These are phyloP conservation scores for Drosophila sordidula DNA, from an alignment of 2,888 invertebrate genomes.

Conservation along the genomic window DNA sequence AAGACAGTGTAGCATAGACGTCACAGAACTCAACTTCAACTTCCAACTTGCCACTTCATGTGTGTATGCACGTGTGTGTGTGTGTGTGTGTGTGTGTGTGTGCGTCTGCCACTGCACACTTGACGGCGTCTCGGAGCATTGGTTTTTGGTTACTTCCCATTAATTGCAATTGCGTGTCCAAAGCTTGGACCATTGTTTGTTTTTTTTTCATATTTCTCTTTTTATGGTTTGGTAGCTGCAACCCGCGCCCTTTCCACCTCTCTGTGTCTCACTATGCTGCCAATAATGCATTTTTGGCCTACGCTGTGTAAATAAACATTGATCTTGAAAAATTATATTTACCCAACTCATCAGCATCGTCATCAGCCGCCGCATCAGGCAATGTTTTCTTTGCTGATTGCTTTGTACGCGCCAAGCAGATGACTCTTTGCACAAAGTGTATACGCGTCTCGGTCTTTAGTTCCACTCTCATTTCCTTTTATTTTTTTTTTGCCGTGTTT, in stretches of 20 bases:
- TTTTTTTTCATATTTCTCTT: slow-evolving; percentile 27
- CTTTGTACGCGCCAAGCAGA: slow-evolving; percentile 64
- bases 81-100: slow-evolving; percentile 39
- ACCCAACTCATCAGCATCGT: slow-evolving; percentile 75
- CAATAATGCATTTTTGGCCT: slow-evolving; percentile 75
- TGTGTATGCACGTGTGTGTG: slow-evolving; percentile 28
- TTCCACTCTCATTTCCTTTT: slow-evolving; percentile 3
- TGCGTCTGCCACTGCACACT: slow-evolving; percentile 60
- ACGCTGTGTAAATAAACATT: slow-evolving; percentile 76
- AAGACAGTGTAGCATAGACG: slow-evolving; percentile 15
- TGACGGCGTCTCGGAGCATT: slow-evolving; percentile 69
- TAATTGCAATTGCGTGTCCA: slow-evolving; percentile 84
- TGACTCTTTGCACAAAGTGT: slow-evolving; percentile 27
- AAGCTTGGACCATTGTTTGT: slow-evolving; percentile 73
- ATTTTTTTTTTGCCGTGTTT: slow-evolving; percentile 13
- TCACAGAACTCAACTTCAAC: slow-evolving; percentile 26
- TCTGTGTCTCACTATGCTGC: slow-evolving; percentile 48
- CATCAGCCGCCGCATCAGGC: slow-evolving; percentile 49
- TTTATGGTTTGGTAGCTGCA: slow-evolving; percentile 20
- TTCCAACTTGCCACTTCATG: slow-evolving; percentile 49
- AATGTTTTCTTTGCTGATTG: slow-evolving; percentile 78
- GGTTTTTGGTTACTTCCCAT: slow-evolving; percentile 79
- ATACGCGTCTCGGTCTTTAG: neutral
- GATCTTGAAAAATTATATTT: slow-evolving; percentile 81
- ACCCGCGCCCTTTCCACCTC: neutral